Evolutionary conservation across 2,113 vertebrate species (phyloP).

Genomic region (Smithornis capensis): DNA sequence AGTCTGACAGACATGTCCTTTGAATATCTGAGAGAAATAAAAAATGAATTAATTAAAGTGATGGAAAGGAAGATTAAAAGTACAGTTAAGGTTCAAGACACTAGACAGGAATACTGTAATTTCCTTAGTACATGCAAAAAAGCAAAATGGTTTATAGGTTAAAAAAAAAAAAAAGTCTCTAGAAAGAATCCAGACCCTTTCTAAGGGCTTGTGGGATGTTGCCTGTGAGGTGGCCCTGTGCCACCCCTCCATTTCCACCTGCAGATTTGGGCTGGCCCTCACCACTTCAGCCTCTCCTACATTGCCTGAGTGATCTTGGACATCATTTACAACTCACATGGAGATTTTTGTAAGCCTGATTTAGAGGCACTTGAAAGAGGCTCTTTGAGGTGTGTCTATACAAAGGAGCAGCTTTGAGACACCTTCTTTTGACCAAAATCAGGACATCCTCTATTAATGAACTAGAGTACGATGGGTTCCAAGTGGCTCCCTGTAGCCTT

Average conservation of each 20-base stretch:
- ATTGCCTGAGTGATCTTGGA: not conserved
- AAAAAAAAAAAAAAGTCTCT: not conserved
- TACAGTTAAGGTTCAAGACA: not conserved
- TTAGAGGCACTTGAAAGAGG: not conserved
- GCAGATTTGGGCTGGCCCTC: not conserved
- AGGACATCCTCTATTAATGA: accelerated
- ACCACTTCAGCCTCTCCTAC: not conserved
- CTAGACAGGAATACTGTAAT: not conserved
- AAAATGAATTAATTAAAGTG: not conserved
- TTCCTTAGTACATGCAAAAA: not conserved
- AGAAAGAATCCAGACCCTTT: not conserved
- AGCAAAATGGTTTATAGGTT: not conserved
- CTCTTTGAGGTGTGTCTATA: not conserved
- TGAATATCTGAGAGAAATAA: not conserved
- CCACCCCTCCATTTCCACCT: not conserved
- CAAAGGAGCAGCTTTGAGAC: not conserved
- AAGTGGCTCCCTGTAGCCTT: not conserved
- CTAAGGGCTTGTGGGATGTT: not conserved
- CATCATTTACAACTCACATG: accelerated
- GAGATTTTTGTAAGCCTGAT: not conserved
- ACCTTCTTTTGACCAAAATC: not conserved
- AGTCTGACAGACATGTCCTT: not conserved
- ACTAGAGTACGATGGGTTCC: not conserved
- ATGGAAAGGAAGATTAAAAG: not conserved
- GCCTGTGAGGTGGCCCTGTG: not conserved